Percentiles rank a stretch among this genome's conserved stretches.
Conservation (phyloP, 92 coral and sea anemone genomes). For the Epizoanthus ramosus region DNA sequence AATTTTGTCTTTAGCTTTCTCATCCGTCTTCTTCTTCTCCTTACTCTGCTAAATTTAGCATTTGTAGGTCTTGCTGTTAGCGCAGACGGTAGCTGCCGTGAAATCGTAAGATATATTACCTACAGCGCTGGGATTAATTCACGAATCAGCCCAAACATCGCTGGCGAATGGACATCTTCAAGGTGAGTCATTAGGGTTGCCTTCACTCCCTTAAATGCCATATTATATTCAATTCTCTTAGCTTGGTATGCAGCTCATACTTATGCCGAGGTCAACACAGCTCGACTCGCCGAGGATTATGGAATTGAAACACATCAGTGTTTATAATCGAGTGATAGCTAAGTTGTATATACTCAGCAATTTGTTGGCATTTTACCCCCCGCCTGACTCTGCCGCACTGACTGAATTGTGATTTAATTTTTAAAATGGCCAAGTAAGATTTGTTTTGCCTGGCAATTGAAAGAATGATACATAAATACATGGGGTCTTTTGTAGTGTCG, state of each 20-base stretch:
- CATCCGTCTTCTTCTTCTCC: not conserved
- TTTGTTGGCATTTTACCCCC: constrained; percentile 28
- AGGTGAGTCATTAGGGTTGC: constrained; percentile 53
- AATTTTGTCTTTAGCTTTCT: constrained; percentile 23
- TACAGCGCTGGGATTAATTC: constrained; percentile 66
- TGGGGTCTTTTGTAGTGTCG: not conserved
- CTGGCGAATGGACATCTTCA: constrained; percentile 82
- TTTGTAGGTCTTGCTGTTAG: constrained; percentile 23
- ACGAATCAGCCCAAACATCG: constrained; percentile 53
- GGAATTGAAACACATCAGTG: constrained; percentile 24
- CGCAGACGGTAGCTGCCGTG: constrained; percentile 62
- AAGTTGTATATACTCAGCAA: not conserved
- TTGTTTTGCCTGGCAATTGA: not conserved
- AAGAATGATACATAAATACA: not conserved
- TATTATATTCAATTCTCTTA: constrained; percentile 29
- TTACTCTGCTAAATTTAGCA: constrained; percentile 25
- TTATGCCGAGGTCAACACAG: constrained; percentile 30
- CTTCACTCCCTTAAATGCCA: constrained; percentile 31
- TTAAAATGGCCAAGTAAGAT: not conserved
- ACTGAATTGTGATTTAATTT: not conserved
- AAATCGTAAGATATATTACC: constrained; percentile 57
- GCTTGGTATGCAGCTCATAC: constrained; percentile 13
- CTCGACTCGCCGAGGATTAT: not conserved
- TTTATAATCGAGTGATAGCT: constrained; percentile 14
- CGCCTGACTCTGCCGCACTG: not conserved